Evolutionary conservation across 2,113 vertebrate species (phyloP).

Genomic region (Cheirogaleus medius): DNA sequence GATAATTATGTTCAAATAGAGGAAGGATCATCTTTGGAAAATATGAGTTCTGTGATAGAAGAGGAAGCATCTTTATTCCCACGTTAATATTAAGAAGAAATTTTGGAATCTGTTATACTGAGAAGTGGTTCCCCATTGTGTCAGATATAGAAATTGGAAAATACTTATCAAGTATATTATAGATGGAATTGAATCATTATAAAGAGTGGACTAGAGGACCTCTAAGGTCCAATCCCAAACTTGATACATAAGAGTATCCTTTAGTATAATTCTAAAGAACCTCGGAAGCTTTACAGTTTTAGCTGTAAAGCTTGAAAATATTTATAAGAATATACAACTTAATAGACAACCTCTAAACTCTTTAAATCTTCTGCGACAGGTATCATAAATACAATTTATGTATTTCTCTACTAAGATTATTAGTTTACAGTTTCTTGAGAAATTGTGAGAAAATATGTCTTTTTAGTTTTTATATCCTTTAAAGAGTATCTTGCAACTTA

Average conservation of each 20-base stretch:
- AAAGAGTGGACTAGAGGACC: background rate
- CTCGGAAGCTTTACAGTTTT: background rate
- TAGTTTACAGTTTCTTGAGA: slow-evolving; percentile 19
- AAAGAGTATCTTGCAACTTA: background rate
- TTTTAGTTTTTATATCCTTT: background rate
- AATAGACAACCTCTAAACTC: background rate
- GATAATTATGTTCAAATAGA: background rate
- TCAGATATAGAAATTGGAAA: background rate
- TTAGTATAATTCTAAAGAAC: background rate
- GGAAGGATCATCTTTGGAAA: background rate
- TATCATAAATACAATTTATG: background rate
- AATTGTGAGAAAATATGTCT: background rate
- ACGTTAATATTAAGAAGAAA: background rate
- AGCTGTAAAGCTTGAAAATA: background rate
- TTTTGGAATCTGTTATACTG: background rate
- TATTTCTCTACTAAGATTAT: slow-evolving; percentile 17
- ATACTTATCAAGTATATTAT: background rate
- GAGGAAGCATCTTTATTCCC: background rate
- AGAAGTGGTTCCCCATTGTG: background rate
- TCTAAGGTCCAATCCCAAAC: background rate
- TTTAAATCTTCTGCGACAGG: background rate
- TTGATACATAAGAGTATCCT: background rate
- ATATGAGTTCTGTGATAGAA: background rate
- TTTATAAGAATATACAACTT: background rate
- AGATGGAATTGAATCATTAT: background rate